A percentile compares a stretch with the other conserved stretches of the same genome.
Conservation (phyloP, 2,113 vertebrate genomes). For the Catharus minimus region DNA sequence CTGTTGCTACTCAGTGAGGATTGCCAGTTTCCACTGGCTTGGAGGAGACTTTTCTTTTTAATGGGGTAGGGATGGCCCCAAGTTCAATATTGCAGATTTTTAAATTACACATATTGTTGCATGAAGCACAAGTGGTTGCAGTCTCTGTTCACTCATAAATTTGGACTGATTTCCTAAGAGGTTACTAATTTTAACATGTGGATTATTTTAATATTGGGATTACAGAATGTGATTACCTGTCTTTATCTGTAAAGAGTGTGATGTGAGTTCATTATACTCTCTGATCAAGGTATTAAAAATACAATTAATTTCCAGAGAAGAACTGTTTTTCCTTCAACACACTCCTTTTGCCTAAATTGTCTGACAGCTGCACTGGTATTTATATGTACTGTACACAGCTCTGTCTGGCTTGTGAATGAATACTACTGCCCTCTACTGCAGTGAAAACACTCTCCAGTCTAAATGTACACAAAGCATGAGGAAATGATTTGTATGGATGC, state of each 20-base stretch:
- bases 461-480: neutral
- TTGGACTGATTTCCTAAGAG: constrained; percentile 11
- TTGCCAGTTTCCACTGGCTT: constrained; percentile 65
- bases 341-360: neutral
- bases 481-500: neutral
- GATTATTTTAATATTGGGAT: constrained; percentile 4
- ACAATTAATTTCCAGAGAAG: neutral
- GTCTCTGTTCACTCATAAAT: neutral
- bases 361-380: neutral
- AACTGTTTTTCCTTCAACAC: neutral
- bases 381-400: neutral
- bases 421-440: constrained; percentile 16
- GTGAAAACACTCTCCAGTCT: neutral
- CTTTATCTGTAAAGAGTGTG: neutral
- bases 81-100: constrained; percentile 47
- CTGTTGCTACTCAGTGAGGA: constrained; percentile 50
- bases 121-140: neutral
- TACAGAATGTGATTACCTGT: constrained; percentile 2
- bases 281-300: constrained; percentile 2
- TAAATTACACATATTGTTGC: neutral
- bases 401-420: neutral
- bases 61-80: constrained; percentile 31
- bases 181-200: neutral
- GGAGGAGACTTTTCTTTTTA: constrained; percentile 51
- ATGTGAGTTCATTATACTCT: neutral